phyloP scores from a whole-genome alignment of 2,888 invertebrate species.

The Petrolisthes manimaculis region DNA sequence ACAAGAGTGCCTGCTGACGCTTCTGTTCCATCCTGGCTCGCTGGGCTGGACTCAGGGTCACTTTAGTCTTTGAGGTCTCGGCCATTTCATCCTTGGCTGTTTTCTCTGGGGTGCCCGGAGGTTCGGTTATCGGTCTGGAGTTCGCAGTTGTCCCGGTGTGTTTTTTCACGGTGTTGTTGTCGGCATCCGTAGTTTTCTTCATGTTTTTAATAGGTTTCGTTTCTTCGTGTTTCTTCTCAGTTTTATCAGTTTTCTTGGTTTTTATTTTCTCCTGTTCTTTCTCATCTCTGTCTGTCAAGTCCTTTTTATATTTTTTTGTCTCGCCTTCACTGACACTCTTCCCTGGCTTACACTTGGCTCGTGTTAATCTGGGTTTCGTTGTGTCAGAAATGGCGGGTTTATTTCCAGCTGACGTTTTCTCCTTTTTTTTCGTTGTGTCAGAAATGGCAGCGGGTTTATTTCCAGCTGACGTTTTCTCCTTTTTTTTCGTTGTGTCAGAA shows the following conservation, averaged over 20 bases:
- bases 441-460: no score
- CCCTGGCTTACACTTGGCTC: background rate
- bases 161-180: no score
- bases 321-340: background rate
- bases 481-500: background rate
- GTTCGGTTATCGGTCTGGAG: no score
- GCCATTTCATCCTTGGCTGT: background rate
- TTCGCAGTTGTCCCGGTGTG: no score
- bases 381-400: background rate
- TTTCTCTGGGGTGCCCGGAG: background rate
- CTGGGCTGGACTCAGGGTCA: background rate
- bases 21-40: constrained; percentile 2
- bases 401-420: no score
- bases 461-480: background rate
- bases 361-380: background rate
- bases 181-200: no score
- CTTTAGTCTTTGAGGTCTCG: background rate
- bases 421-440: no score
- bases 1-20: background rate
- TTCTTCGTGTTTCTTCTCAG: background rate
- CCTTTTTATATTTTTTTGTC: background rate
- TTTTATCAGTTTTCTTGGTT: background rate
- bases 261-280: background rate
- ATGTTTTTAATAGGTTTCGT: no score
- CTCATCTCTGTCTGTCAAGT: background rate